A percentile compares a stretch with the other conserved stretches of the same genome.
phyloP scores from a whole-genome alignment of 2,797 vertebrate genomes.

The Coilia nasus region DNA sequence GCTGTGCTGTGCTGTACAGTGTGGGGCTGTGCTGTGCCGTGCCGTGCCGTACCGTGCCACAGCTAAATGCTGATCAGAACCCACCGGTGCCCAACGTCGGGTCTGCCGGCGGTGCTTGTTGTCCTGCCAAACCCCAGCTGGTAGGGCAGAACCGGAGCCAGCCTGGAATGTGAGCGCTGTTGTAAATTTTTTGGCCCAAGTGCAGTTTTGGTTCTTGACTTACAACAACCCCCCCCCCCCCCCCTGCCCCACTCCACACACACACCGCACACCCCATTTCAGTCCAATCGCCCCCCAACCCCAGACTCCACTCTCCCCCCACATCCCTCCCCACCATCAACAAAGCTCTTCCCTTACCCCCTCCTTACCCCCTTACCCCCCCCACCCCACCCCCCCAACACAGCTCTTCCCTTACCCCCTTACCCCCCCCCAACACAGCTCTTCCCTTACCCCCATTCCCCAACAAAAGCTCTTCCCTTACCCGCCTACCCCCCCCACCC shows the following conservation, averaged over 20 bases:
- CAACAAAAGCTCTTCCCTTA: neutral
- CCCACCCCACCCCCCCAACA: neutral
- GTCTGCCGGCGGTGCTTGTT: constrained; percentile 45
- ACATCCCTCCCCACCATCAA: neutral
- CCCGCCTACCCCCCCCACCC: constrained; percentile 33
- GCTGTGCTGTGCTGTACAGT: neutral
- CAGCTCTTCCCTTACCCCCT: neutral
- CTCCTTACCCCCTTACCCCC: no score
- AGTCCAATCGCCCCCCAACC: no score
- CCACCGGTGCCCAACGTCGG: constrained; percentile 45
- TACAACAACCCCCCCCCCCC: neutral
- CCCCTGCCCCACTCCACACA: neutral
- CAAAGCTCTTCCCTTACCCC: neutral
- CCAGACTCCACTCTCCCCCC: no score
- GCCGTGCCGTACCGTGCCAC: constrained; percentile 29
- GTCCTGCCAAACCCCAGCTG: constrained; percentile 67
- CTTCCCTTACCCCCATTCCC: neutral
- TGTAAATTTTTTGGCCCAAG: constrained; percentile 66
- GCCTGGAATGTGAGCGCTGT: constrained; percentile 61
- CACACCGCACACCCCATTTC: no score
- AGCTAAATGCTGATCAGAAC: constrained; percentile 58
- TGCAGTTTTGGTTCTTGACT: constrained; percentile 68
- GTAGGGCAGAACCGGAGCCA: constrained; percentile 62
- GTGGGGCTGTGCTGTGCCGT: constrained; percentile 24
- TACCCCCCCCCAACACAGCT: neutral